A percentile compares a stretch with the other conserved stretches of the same genome.
Conservation (phyloP, 2,888 invertebrate species). For the Folsomia manolachei region DNA sequence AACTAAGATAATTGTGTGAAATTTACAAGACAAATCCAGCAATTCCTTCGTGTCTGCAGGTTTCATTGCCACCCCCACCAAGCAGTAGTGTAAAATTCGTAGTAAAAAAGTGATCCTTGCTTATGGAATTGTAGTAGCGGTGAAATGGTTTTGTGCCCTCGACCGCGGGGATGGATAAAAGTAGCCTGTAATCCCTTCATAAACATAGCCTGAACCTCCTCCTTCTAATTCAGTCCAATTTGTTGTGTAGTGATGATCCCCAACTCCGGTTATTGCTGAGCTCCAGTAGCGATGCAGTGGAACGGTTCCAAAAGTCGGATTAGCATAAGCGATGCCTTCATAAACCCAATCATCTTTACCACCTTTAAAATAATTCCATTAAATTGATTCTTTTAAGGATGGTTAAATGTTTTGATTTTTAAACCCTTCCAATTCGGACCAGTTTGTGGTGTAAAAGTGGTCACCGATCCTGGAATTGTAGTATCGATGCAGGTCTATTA, state of each 20-base stretch:
- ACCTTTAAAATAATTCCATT: not conserved
- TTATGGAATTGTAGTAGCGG: not conserved
- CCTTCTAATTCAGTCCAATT: not conserved
- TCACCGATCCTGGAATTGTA: not conserved
- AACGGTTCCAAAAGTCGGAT: not conserved
- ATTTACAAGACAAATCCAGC: not conserved
- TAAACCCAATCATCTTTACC: not conserved
- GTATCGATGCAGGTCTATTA: not conserved
- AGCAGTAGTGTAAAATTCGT: not conserved
- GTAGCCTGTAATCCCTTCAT: not conserved
- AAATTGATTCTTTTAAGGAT: not conserved
- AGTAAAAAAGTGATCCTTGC: not conserved
- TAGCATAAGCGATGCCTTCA: not conserved
- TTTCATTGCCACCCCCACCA: not conserved
- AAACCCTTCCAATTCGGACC: not conserved
- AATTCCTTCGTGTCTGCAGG: not conserved
- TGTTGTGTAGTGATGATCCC: not conserved
- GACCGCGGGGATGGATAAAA: not conserved
- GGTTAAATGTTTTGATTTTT: not conserved
- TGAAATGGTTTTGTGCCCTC: not conserved
- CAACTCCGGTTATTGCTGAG: not conserved
- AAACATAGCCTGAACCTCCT: not conserved
- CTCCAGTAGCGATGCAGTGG: not conserved
- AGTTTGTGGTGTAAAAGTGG: not conserved
- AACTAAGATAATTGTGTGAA: no score